phyloP scores from a whole-genome alignment of 2,888 invertebrate species.

The Spodoptera picta region DNA sequence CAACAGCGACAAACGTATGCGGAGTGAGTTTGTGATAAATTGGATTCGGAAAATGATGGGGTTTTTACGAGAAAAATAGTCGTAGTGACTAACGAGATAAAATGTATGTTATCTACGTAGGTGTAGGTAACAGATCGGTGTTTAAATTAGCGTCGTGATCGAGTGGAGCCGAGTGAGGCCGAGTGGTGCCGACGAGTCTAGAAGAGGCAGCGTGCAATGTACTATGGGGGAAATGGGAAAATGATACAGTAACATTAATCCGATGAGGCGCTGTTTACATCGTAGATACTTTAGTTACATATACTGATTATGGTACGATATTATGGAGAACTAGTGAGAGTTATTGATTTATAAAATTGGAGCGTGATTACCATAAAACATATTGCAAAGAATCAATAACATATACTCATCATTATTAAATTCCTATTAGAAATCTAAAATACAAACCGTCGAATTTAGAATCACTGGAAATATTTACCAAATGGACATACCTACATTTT shows the following conservation, averaged over 20 bases:
- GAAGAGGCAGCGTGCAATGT: slow-evolving; percentile 22
- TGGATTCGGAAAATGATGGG: slow-evolving; percentile 45
- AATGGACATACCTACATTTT: too few relatives aligned
- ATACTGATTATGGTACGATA: too few relatives aligned
- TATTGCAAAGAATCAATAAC: too few relatives aligned
- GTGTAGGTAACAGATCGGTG: slow-evolving; percentile 36
- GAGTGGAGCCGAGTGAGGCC: slow-evolving; percentile 24
- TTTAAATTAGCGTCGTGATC: slow-evolving; percentile 47
- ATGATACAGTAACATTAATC: slow-evolving; percentile 26
- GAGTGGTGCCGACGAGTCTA: slow-evolving; percentile 37
- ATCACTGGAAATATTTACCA: too few relatives aligned
- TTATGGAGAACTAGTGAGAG: too few relatives aligned
- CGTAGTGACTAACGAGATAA: slow-evolving; percentile 24
- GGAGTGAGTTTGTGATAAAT: slow-evolving; percentile 48
- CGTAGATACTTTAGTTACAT: not conserved
- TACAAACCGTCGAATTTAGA: too few relatives aligned
- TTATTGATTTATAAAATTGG: too few relatives aligned
- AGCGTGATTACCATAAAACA: too few relatives aligned
- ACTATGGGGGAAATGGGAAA: slow-evolving; percentile 10
- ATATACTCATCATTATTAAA: too few relatives aligned
- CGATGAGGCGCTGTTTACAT: not conserved
- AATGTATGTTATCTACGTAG: slow-evolving; percentile 34
- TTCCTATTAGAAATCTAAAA: too few relatives aligned
- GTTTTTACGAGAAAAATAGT: slow-evolving; percentile 21
- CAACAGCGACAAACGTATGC: slow-evolving; percentile 38